Evolutionary conservation across 1,140 invertebrate species (phyloP).

Genomic region (Danaus melanippus): DNA sequence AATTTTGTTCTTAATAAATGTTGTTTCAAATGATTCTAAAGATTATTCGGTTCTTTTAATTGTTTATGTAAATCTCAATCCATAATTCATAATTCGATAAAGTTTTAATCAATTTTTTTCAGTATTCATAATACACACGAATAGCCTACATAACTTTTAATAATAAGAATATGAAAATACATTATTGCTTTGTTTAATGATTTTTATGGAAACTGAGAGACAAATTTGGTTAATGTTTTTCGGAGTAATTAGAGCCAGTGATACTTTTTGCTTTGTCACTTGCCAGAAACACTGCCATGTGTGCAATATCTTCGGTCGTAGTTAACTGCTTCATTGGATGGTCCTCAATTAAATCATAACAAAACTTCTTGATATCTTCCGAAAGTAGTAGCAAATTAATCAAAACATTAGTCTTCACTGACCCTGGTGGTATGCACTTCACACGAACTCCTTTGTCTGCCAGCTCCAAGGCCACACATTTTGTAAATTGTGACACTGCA

Average conservation of each 20-base stretch:
- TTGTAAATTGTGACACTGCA: slow-evolving; percentile 26
- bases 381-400: slow-evolving; percentile 9
- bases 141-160: no score
- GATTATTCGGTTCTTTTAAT: no score
- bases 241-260: slow-evolving; percentile 27
- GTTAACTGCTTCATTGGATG: slow-evolving; percentile 12
- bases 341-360: neutral
- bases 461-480: slow-evolving; percentile 26
- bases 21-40: no score
- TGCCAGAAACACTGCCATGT: slow-evolving; percentile 22
- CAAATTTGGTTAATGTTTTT: no score
- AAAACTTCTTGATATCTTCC: slow-evolving; percentile 15
- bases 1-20: no score
- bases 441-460: slow-evolving; percentile 28
- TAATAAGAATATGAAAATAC: no score
- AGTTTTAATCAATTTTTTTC: no score
- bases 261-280: slow-evolving; percentile 28
- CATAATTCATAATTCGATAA: no score
- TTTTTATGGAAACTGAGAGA: no score
- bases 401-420: slow-evolving; percentile 24
- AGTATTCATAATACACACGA: no score
- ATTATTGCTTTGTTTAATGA: no score
- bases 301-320: slow-evolving; percentile 25
- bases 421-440: slow-evolving; percentile 27
- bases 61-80: no score